phyloP scores from a whole-genome alignment of 35 echinoderm and acorn worm species.

The Apostichopus japonicus region DNA sequence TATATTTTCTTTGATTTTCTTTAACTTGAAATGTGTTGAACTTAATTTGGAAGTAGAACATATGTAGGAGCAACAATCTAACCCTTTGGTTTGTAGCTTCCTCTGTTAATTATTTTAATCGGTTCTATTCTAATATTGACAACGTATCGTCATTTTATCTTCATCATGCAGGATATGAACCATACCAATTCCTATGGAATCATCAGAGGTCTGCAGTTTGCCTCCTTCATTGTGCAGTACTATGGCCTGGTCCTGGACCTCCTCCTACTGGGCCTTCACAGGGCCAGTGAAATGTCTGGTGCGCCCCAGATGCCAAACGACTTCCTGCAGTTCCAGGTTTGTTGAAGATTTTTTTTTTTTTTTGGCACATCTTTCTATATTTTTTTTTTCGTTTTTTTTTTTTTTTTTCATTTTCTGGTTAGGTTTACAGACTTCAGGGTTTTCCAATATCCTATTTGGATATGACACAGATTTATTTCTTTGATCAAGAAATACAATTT shows the following conservation, averaged over 20 bases:
- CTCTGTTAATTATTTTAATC: too few species aligned
- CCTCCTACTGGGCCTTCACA: constrained; percentile 85
- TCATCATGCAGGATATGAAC: constrained; percentile 87
- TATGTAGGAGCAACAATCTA: too few species aligned
- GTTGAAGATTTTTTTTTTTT: neutral
- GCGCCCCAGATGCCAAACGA: constrained; percentile 99
- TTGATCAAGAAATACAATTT: too few species aligned
- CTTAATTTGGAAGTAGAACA: too few species aligned
- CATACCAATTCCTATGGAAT: constrained; percentile 98
- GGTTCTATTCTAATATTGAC: too few species aligned
- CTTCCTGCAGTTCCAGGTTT: constrained; percentile 96
- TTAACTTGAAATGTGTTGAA: too few species aligned
- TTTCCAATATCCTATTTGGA: too few species aligned
- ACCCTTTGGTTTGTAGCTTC: too few species aligned
- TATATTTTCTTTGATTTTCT: too few species aligned
- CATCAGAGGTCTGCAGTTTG: constrained; percentile 98
- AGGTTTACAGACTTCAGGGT: neutral
- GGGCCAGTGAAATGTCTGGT: constrained; percentile 98
- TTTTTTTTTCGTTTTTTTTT: neutral
- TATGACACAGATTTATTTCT: too few species aligned
- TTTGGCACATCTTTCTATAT: too few species aligned
- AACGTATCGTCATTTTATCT: neutral
- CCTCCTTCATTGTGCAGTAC: constrained; percentile 98
- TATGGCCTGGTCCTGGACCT: constrained; percentile 95
- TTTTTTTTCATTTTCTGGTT: neutral